Evolutionary conservation across 2,888 invertebrate species (phyloP), one percentile per base, ranked within the genome.

Genomic region (Lymantria monacha): DNA sequence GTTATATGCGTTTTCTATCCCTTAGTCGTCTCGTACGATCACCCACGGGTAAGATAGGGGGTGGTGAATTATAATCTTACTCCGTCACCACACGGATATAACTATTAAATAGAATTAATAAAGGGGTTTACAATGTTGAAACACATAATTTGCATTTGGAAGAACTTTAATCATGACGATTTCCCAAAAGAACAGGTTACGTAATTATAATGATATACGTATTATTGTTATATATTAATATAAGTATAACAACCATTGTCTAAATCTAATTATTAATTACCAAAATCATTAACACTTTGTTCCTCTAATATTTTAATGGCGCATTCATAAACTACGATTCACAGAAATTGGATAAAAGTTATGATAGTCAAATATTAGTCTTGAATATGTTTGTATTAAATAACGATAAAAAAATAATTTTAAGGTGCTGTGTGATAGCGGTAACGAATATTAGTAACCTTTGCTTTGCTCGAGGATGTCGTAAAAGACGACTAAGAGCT

Each of bases 101-200:
- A n/a, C n/a, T n/a, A n/a, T n/a, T n/a, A n/a, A n/a, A n/a, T n/a
- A n/a, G n/a, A n/a, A 22, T 22, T 22, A 22, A 22, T 22, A 22
- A 3, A 3, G 22, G 22, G 22, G 5, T 22, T 22, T 22, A 22
- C 2, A n/a, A n/a, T n/a, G n/a, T n/a, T 22, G 5, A 59, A 55
- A 63, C 50, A 42, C 9, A 36, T 37, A 30, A 49, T 7, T n/a
- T 66, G 58, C 65, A 70, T 67, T 80, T 84, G 85, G 83, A 87
- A 87, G 86, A 86, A 82, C 83, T 87, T 87, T 88, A 88, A 81
- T 84, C 72, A 77, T 81, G 73, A 81, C 67, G 75, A 81, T 75
- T 22, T 76, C 65, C 69, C 64, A 78, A 85, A 86, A 75, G 72
- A 76, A 78, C 70, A 72, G 69, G 62, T 68, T 69, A 67, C 62